phyloP scores from a whole-genome alignment of 2,113 vertebrate species.

The Sceloporus undulatus region DNA sequence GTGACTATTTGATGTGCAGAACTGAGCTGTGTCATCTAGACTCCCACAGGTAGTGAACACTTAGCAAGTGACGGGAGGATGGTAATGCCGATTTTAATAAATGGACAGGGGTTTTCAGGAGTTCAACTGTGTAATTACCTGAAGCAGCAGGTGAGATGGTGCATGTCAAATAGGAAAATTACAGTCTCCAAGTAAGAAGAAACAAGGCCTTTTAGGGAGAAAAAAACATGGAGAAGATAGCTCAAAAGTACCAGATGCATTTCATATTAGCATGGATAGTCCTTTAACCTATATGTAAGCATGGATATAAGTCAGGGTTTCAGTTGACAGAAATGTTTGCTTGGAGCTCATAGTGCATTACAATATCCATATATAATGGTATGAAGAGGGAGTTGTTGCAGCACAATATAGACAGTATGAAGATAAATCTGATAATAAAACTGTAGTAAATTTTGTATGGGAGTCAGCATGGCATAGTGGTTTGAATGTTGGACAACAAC shows the following conservation, averaged over 20 bases:
- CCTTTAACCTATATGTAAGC: constrained; percentile 19
- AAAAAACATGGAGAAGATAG: constrained; percentile 39
- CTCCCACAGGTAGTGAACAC: constrained; percentile 67
- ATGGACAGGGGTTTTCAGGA: constrained; percentile 59
- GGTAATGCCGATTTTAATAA: constrained; percentile 71
- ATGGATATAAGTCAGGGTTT: neutral
- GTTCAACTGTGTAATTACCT: constrained; percentile 65
- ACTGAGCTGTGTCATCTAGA: constrained; percentile 74
- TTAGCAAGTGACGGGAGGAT: constrained; percentile 61
- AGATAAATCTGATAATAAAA: neutral
- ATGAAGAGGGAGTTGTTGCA: neutral
- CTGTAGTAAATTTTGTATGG: neutral
- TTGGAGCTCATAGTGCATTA: neutral
- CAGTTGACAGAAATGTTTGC: constrained; percentile 1
- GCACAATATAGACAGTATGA: neutral
- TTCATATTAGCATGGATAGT: constrained; percentile 41
- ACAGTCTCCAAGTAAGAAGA: constrained; percentile 49
- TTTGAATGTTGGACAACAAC: no score
- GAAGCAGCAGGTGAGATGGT: constrained; percentile 57
- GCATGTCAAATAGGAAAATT: constrained; percentile 73
- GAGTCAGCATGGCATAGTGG: neutral
- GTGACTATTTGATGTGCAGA: constrained; percentile 73
- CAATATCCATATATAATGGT: neutral
- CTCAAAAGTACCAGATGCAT: constrained; percentile 51
- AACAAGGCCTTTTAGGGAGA: constrained; percentile 44